Evolutionary conservation across 2,797 vertebrate species (phyloP).

Genomic region (Holocentrus rufus): DNA sequence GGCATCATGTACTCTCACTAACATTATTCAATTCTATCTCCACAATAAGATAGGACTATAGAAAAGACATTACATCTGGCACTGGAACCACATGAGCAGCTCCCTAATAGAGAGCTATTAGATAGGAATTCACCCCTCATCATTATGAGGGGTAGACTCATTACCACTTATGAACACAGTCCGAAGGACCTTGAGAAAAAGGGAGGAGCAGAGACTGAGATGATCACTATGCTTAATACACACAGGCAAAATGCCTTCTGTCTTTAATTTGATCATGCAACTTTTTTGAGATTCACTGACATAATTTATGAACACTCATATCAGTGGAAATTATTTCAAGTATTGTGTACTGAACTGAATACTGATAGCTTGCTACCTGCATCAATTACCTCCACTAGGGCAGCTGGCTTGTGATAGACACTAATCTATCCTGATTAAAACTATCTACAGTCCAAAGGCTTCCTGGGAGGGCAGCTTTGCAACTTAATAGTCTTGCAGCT

Average conservation of each 20-base stretch:
- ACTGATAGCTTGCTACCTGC: neutral
- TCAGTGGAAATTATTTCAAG: slow-evolving; percentile 2
- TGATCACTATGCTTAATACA: too few relatives aligned
- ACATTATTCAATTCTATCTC: slow-evolving; percentile 17
- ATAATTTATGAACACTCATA: neutral
- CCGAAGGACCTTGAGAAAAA: neutral
- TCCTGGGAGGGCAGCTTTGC: slow-evolving; percentile 27
- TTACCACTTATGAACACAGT: neutral
- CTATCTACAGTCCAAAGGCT: slow-evolving; percentile 9
- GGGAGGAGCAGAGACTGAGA: neutral
- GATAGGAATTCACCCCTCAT: slow-evolving; percentile 8
- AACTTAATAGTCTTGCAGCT: slow-evolving; percentile 43
- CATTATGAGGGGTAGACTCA: slow-evolving; percentile 10
- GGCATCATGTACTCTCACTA: neutral
- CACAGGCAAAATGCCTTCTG: too few relatives aligned
- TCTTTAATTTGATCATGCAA: too few relatives aligned
- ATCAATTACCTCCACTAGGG: neutral
- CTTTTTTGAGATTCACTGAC: neutral
- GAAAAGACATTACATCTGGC: slow-evolving; percentile 41
- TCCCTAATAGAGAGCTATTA: slow-evolving; percentile 27
- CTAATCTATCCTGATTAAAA: slow-evolving; percentile 25
- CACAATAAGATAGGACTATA: slow-evolving; percentile 12
- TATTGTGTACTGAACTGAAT: too few relatives aligned
- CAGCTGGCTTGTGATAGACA: neutral
- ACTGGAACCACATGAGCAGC: slow-evolving; percentile 2